Base-by-base conservation (phyloP, 2,888 invertebrate genomes). In the Erynnis tages region DNA sequence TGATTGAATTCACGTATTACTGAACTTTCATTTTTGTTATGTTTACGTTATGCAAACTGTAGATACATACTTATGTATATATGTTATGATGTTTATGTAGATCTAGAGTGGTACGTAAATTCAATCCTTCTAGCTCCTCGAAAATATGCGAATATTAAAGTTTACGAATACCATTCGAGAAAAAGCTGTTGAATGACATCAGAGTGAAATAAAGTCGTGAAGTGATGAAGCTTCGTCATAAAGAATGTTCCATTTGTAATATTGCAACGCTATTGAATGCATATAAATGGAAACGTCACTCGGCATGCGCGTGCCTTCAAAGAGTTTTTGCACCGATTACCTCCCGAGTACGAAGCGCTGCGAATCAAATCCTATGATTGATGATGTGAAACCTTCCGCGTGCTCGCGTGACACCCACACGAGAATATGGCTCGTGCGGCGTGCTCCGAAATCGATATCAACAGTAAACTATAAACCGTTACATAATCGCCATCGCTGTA, bases 381-480 rank as follows among this genome's bases (percentile, higher is more conserved):
- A 84, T 79, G 79, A 56, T 63, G 61, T 57, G 54, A 63, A 63
- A 67, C 67, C 81, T 83, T 82, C 84, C 85, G 85, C 82, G 76
- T 84, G 73, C 73, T 80, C 56, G 63, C 68, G 66, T 75, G 71
- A 70, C 73, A 63, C 60, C 56, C 53, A 11, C 61, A 54, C 56
- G 45, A 25, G 34, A 17, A 40, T 34, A 50, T 55, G 55, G 57
- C 52, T 29, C 52, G 52, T 50, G 50, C 49, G 47, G 11, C 27
- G 23, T 69, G 66, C 61, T 67, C 70, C 75, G 64, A 80, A 83
- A 82, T 77, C 68, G 71, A 76, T 77, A 66, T 57, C 54, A 74
- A 79, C 82, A 76, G 80, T 81, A 79, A 71, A 70, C 57, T 61
- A 59, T 54, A 48, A 56, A 48, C 86, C 86, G 87, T 84, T 87